Base-by-base conservation (phyloP, 2,113 vertebrate genomes). In the Gobio gobio region DNA sequence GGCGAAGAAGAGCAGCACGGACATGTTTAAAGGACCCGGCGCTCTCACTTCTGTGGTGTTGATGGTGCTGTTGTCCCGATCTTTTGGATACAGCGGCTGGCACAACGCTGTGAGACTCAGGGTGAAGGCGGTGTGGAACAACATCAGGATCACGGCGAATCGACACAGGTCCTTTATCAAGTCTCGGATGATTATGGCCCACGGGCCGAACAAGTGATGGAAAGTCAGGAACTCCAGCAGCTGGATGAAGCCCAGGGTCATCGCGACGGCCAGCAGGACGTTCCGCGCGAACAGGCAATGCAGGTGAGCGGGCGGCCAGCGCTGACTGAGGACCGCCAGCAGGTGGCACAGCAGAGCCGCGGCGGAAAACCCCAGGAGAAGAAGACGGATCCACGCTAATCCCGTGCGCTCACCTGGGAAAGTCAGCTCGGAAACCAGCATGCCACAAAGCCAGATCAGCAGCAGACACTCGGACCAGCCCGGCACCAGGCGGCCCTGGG, bases 141-240 rank as follows among this genome's bases (percentile, higher is more conserved):
- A 88, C 8, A 87, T 88, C 16, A 93, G 90, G 79, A 93, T 93
- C 80, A 93, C 89, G 0, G 90, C 91, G 40, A 93, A 93, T 54
- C 92, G 85, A n/a, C 90, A 91, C 51, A 93, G 86, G 82, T 93
- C 93, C 84, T 92, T 93, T 85, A 93, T 92, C 84, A 93, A 82
- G 84, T 93, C 91, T 47, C 90, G 84, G 81, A 93, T 93, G 75
- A 92, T 93, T 83, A 93, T 90, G 3, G 91, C 92, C 92, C 92
- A 93, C 8, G 93, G 93, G 14, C 93, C 93, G 59, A 93, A 93
- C 63, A 93, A 89, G 82, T 93, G 93, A 83, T 93, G 93, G 83
- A 93, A 91, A 3, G 90, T 92, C 29, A 93, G 90, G 85, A 93
- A 93, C 84, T 93, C 93, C 84, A 93, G 86, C 36, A 93, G 91